Percentiles rank a stretch among this genome's conserved stretches.
Conservation (phyloP, 1,140 invertebrate species). For the Bombus balteatus region DNA sequence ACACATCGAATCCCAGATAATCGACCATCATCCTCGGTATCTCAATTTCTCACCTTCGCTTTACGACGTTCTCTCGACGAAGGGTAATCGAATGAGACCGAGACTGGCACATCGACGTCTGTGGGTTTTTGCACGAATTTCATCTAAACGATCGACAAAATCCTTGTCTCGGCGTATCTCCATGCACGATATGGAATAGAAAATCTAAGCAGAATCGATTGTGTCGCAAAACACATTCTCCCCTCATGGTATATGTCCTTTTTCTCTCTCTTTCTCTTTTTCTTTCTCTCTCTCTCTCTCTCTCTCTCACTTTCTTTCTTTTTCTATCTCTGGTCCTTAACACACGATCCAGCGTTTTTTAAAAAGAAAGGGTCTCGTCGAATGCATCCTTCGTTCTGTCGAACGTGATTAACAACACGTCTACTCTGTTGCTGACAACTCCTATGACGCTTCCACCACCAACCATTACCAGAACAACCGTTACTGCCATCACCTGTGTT, state of each 20-base stretch:
- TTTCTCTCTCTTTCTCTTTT: background rate
- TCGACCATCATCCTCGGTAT: background rate
- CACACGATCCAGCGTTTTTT: constrained; percentile 15
- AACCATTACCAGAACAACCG: constrained; percentile 48
- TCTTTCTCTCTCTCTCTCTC: background rate
- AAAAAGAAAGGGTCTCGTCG: constrained; percentile 54
- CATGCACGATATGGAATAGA: constrained; percentile 49
- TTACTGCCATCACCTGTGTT: constrained; percentile 69
- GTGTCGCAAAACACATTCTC: background rate
- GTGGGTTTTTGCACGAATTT: constrained; percentile 51
- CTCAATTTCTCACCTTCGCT: constrained; percentile 1
- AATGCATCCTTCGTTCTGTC: constrained; percentile 63
- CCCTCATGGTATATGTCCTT: background rate
- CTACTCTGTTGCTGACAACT: constrained; percentile 53
- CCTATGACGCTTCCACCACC: constrained; percentile 52
- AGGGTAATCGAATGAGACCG: constrained; percentile 62
- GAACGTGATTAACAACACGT: constrained; percentile 63
- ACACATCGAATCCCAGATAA: constrained; percentile 28
- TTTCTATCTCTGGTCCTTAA: background rate
- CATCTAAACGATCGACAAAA: constrained; percentile 21
- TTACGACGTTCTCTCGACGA: constrained; percentile 50
- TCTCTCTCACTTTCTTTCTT: background rate
- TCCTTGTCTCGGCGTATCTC: constrained; percentile 12
- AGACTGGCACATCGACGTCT: constrained; percentile 53
- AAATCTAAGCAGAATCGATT: constrained; percentile 19